Evolutionary conservation across 1,140 invertebrate genomes (phyloP).

Genomic region (Drosophila aff.): DNA sequence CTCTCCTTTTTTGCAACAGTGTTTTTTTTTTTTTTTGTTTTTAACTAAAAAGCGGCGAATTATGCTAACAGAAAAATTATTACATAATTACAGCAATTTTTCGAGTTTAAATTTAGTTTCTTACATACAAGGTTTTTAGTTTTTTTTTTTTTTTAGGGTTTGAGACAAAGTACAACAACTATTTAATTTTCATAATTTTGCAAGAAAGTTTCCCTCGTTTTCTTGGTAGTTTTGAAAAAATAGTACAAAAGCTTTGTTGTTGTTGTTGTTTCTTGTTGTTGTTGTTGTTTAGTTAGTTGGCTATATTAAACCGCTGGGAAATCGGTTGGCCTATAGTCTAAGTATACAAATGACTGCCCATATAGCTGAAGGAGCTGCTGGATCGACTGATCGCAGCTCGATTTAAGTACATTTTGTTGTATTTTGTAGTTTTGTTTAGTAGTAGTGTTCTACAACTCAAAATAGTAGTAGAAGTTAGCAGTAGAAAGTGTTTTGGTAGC

Average conservation of each 20-base stretch:
- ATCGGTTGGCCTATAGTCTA: constrained; percentile 64
- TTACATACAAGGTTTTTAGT: constrained; percentile 51
- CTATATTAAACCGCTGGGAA: constrained; percentile 62
- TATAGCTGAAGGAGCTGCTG: constrained; percentile 78
- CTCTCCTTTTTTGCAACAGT: constrained; percentile 55
- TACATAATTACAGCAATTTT: constrained; percentile 74
- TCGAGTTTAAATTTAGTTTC: constrained; percentile 49
- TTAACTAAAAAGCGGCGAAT: constrained; percentile 78
- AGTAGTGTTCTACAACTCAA: constrained; percentile 69
- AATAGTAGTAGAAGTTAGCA: constrained; percentile 67
- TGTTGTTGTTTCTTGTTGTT: background rate
- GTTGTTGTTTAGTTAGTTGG: constrained; percentile 60
- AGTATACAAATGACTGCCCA: constrained; percentile 83
- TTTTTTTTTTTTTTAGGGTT: constrained; percentile 41
- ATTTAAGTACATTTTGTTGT: constrained; percentile 71
- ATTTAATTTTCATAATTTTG: constrained; percentile 55
- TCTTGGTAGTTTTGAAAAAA: constrained; percentile 73
- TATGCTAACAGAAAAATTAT: constrained; percentile 74
- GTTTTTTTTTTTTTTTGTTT: constrained; percentile 27
- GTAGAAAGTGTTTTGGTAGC: constrained; percentile 56
- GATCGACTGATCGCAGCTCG: constrained; percentile 54
- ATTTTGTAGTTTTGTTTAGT: constrained; percentile 62
- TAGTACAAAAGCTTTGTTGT: constrained; percentile 83
- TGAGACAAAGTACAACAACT: constrained; percentile 84
- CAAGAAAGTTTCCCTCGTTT: constrained; percentile 57